Evolutionary conservation across 2,797 vertebrate genomes (phyloP).

Genomic region (Numenius phaeopus): DNA sequence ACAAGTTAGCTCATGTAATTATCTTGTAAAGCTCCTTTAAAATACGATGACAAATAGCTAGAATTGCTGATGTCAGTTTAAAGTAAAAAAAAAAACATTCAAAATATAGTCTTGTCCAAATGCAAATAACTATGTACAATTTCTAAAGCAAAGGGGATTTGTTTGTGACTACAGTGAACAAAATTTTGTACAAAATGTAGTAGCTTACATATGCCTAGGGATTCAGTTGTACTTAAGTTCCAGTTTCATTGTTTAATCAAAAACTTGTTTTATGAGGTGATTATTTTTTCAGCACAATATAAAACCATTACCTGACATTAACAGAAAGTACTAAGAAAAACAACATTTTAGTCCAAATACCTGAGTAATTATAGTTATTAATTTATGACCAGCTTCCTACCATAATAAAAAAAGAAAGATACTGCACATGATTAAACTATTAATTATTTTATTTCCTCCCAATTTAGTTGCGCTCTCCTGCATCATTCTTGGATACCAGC

Average conservation of each 20-base stretch:
- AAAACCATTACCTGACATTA: neutral
- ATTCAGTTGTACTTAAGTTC: neutral
- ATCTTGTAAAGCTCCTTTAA: neutral
- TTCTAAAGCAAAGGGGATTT: neutral
- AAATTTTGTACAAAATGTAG: neutral
- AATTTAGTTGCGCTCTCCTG: neutral
- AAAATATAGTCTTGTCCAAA: neutral
- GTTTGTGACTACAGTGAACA: neutral
- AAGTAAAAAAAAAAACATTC: neutral
- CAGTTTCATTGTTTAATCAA: conserved; percentile 12
- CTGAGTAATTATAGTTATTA: neutral
- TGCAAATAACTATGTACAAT: neutral
- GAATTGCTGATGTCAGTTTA: neutral
- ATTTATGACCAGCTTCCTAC: neutral
- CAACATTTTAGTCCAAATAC: neutral
- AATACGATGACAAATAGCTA: neutral
- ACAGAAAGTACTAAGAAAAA: neutral
- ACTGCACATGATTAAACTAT: neutral
- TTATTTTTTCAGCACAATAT: conserved; percentile 29
- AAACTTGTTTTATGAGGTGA: conserved; percentile 20
- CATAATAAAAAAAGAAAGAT: neutral
- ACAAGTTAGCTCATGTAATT: neutral
- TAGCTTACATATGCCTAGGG: neutral
- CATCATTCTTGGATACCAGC: neutral
- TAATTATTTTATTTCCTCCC: neutral